These are phyloP conservation scores for Corythucha ciliata DNA, from an alignment of 2,888 invertebrate genomes.

Conservation along the genomic window DNA sequence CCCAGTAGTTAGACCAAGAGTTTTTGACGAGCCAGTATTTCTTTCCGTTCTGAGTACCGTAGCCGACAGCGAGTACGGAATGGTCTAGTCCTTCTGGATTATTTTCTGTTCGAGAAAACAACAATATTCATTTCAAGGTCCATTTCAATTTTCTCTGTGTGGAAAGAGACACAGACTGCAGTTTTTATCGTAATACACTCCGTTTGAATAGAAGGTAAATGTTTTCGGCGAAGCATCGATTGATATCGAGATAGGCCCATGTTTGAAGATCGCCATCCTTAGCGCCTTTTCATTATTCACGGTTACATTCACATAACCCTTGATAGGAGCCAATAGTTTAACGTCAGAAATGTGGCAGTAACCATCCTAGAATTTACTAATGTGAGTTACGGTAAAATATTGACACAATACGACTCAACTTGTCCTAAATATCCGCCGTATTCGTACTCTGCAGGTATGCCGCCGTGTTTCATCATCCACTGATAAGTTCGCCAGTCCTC, in stretches of 20 bases:
- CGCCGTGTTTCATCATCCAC: constrained; percentile 83
- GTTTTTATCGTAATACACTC: constrained; percentile 81
- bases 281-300: constrained; percentile 61
- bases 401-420: no score
- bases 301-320: constrained; percentile 83
- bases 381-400: no score
- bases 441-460: constrained; percentile 78
- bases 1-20: constrained; percentile 97
- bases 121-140: no score
- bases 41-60: constrained; percentile 70
- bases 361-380: constrained; percentile 60
- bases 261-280: constrained; percentile 67
- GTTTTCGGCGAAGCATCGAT: constrained; percentile 83
- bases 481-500: constrained; percentile 89
- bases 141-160: neutral
- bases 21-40: constrained; percentile 92
- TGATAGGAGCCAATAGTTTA: constrained; percentile 61
- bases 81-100: constrained; percentile 74
- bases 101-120: constrained; percentile 46
- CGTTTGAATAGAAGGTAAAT: constrained; percentile 88
- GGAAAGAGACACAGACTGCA: constrained; percentile 47
- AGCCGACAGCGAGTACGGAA: constrained; percentile 88
- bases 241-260: constrained; percentile 85
- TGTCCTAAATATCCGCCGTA: constrained; percentile 89
- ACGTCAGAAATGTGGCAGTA: constrained; percentile 73